Evolutionary conservation across 2,797 vertebrate genomes (phyloP).

Genomic region (Clarias pachynema): DNA sequence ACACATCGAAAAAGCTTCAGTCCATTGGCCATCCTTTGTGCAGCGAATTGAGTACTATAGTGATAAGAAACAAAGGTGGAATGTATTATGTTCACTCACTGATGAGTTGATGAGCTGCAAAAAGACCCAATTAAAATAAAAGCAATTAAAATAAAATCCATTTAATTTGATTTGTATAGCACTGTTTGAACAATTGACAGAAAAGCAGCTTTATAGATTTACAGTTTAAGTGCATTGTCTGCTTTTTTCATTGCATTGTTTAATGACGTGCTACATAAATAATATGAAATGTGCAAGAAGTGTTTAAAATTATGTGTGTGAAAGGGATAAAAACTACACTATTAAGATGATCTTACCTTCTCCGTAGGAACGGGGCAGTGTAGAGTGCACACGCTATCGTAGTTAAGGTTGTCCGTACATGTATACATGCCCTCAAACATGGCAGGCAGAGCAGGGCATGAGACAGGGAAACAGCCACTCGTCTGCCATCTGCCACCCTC

Average conservation of each 20-base stretch:
- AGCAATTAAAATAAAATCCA: no score
- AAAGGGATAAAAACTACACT: background rate
- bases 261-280: background rate
- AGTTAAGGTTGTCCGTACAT: conserved; percentile 84
- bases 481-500: conserved; percentile 87
- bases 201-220: no score
- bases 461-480: conserved; percentile 81
- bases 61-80: conserved; percentile 10
- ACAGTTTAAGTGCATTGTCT: background rate
- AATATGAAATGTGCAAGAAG: background rate
- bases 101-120: background rate
- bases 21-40: conserved; percentile 89
- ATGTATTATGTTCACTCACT: background rate
- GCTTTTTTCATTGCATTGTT: background rate
- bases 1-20: conserved; percentile 85
- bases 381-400: conserved; percentile 84
- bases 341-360: conserved; percentile 61
- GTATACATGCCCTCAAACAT: conserved; percentile 93
- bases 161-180: no score
- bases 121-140: background rate
- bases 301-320: background rate
- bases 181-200: no score
- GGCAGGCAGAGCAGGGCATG: conserved; percentile 79
- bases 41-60: conserved; percentile 83
- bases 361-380: conserved; percentile 73